These are phyloP conservation scores for Eupithecia inturbata DNA, from an alignment of 2,888 invertebrate genomes.

Conservation along the genomic window DNA sequence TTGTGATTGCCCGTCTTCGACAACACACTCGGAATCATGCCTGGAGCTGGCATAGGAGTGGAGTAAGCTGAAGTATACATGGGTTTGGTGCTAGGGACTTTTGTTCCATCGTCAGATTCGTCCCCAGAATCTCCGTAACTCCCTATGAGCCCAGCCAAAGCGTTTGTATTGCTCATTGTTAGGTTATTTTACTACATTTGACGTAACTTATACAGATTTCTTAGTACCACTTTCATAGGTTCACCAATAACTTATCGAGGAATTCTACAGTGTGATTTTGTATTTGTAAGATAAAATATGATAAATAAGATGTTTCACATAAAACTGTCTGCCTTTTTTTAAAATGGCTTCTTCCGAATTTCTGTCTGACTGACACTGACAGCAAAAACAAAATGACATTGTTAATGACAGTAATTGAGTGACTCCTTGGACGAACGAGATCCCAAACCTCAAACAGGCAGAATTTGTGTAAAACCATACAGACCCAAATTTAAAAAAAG, in stretches of 20 bases:
- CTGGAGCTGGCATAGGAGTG: slow-evolving; percentile 28
- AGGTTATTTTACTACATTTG: slow-evolving; percentile 28
- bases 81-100: slow-evolving; percentile 14
- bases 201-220: background rate
- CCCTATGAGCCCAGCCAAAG: slow-evolving; percentile 69
- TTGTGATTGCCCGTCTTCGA: slow-evolving; percentile 28
- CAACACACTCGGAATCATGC: slow-evolving; percentile 31
- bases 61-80: background rate
- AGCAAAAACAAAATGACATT: too few species aligned
- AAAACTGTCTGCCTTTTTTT: too few species aligned
- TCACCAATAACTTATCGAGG: background rate
- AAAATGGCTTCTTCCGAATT: too few species aligned
- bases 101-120: slow-evolving; percentile 63
- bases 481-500: too few species aligned
- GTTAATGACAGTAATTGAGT: too few species aligned
- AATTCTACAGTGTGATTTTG: background rate
- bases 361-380: too few species aligned
- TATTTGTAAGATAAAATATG: too few species aligned
- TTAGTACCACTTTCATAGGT: background rate
- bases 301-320: too few species aligned
- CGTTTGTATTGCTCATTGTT: slow-evolving; percentile 73
- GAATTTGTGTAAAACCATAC: too few species aligned
- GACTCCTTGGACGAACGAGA: too few species aligned
- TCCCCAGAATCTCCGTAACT: slow-evolving; percentile 77
- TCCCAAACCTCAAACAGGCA: too few species aligned